These are phyloP conservation scores for Cataglyphis albicans DNA, from an alignment of 2,888 invertebrate genomes.

Conservation along the genomic window DNA sequence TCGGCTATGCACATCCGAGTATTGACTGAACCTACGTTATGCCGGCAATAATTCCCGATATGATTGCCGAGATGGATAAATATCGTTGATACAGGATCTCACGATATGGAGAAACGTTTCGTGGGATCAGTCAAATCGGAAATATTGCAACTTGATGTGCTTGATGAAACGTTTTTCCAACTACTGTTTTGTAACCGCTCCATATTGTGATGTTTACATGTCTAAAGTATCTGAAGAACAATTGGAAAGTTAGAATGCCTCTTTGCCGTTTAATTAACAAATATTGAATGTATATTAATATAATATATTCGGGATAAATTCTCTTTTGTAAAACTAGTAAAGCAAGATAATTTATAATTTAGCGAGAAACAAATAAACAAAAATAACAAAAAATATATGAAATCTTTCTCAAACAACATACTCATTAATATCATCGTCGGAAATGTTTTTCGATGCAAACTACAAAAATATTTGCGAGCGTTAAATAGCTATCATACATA, in stretches of 20 bases:
- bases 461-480: neutral
- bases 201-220: neutral
- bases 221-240: neutral
- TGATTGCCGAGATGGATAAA: conserved; percentile 55
- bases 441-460: neutral
- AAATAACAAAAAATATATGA: neutral
- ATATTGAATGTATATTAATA: neutral
- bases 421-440: neutral
- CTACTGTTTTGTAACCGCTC: neutral
- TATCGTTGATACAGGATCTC: conserved; percentile 37
- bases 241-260: neutral
- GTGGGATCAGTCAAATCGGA: neutral
- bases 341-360: neutral
- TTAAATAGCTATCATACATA: neutral
- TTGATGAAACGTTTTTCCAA: neutral
- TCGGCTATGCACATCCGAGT: conserved; percentile 46
- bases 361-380: neutral
- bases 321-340: neutral
- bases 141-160: conserved; percentile 2
- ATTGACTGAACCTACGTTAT: conserved; percentile 40
- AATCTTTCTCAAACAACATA: neutral
- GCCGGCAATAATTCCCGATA: conserved; percentile 50
- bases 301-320: neutral
- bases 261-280: neutral
- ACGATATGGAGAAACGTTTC: conserved; percentile 20